phyloP scores from a whole-genome alignment of 2,797 vertebrate genomes.

The Lepilemur septentrionalis region DNA sequence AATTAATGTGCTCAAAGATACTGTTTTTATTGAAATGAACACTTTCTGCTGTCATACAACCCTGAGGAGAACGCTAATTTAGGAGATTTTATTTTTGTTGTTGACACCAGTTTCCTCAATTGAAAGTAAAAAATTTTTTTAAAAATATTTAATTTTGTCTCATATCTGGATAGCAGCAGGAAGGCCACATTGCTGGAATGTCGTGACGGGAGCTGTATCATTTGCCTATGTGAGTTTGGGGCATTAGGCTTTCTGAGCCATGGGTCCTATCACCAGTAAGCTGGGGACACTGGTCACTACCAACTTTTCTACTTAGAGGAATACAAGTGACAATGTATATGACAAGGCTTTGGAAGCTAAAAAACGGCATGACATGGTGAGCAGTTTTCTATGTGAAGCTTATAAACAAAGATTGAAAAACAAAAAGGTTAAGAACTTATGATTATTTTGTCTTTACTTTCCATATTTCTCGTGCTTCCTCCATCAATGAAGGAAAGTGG shows the following conservation, averaged over 20 bases:
- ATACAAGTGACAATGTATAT: background rate
- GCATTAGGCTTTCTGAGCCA: background rate
- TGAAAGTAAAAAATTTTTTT: background rate
- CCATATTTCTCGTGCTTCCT: background rate
- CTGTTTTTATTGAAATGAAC: background rate
- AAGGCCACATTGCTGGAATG: background rate
- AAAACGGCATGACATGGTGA: background rate
- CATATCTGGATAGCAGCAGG: background rate
- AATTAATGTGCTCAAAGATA: background rate
- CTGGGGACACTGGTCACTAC: background rate
- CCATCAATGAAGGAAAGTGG: background rate
- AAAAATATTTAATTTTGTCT: background rate
- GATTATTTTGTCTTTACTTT: background rate
- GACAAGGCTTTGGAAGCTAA: background rate
- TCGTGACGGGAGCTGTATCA: background rate
- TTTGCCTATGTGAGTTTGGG: background rate
- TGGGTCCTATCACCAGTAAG: background rate
- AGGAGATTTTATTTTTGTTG: background rate
- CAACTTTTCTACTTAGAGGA: background rate
- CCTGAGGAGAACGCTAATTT: background rate
- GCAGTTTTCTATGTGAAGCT: background rate
- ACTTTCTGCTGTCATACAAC: background rate
- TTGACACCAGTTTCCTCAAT: background rate
- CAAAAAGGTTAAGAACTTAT: background rate
- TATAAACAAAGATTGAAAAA: background rate